Conservation (phyloP, 1,140 invertebrate species). For the Pseudomyrmex gracilis region DNA sequence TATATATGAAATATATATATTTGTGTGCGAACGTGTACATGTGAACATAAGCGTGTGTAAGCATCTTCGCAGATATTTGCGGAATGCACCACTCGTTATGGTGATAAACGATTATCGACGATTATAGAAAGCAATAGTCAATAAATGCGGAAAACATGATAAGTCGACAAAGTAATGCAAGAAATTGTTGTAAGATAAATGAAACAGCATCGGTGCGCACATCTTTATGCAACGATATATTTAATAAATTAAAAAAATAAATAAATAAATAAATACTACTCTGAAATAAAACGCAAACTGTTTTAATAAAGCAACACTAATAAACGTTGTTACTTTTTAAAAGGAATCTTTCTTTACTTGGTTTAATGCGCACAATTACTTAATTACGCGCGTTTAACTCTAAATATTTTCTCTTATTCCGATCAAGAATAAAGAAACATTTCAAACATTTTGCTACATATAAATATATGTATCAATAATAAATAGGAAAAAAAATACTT, state of each 20-base stretch:
- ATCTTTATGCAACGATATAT: conserved; percentile 5
- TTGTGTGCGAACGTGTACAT: conserved; percentile 6
- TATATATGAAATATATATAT: conserved; percentile 56
- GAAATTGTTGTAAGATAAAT: neutral
- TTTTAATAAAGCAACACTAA: too few species aligned
- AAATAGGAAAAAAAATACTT: neutral
- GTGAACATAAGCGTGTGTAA: neutral
- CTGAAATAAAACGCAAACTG: neutral
- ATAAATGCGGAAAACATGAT: conserved; percentile 2
- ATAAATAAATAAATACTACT: neutral
- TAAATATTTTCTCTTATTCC: neutral
- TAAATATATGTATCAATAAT: neutral
- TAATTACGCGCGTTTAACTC: conserved; percentile 6
- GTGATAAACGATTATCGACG: conserved; percentile 30
- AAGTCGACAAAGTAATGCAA: neutral
- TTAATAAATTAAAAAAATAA: neutral
- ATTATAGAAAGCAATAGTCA: conserved; percentile 3
- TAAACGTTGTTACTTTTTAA: neutral
- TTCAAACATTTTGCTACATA: neutral
- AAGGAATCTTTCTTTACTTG: neutral
- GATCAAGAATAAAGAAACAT: neutral
- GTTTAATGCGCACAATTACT: neutral
- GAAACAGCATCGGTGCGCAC: neutral
- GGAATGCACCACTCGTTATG: conserved; percentile 8
- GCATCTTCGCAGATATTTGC: conserved; percentile 35